Conservation (phyloP, 1,140 invertebrate species). For the Pseudoatta argentina region DNA sequence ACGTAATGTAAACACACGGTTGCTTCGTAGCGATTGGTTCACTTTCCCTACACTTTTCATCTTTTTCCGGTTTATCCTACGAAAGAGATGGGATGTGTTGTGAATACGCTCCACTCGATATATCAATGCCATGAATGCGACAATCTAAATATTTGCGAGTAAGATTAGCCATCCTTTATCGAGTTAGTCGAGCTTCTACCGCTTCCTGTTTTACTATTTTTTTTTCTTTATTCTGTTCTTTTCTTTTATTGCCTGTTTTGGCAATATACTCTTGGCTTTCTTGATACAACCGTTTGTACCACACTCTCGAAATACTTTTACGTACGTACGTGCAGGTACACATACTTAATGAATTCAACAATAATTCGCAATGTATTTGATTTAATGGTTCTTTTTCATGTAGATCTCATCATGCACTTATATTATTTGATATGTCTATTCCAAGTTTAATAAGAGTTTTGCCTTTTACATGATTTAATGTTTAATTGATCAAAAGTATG, state of each 20-base stretch:
- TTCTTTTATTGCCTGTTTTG: background rate
- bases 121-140: constrained; percentile 84
- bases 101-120: constrained; percentile 77
- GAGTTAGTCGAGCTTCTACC: constrained; percentile 51
- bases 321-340: background rate
- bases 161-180: constrained; percentile 81
- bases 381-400: background rate
- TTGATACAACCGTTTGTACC: background rate
- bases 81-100: constrained; percentile 16
- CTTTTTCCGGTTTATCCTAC: constrained; percentile 43
- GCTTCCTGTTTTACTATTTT: constrained; percentile 75
- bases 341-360: constrained; percentile 38
- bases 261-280: background rate
- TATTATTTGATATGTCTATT: background rate
- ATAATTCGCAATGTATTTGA: background rate
- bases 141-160: constrained; percentile 86
- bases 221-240: background rate
- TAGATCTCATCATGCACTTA: background rate
- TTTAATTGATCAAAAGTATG: background rate
- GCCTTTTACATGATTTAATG: background rate
- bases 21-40: constrained; percentile 34
- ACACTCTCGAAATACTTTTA: background rate
- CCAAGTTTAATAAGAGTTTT: too few relatives aligned
- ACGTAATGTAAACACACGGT: constrained; percentile 73
- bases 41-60: constrained; percentile 61